Evolutionary conservation across 2,797 vertebrate genomes (phyloP).

Genomic region (Yasuhikotakia modesta): DNA sequence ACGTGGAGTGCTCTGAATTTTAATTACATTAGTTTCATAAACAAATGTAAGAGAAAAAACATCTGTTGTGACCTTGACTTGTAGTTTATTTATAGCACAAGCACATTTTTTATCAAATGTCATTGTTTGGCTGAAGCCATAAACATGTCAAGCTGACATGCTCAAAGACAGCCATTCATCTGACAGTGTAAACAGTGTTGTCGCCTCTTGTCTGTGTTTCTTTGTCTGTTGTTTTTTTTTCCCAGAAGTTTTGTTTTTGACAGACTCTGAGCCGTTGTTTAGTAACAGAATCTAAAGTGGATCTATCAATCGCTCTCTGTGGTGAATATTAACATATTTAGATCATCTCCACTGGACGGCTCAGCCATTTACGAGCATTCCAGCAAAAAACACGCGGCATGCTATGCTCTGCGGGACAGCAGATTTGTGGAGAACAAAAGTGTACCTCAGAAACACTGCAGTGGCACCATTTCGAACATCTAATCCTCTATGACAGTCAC

Average conservation of each 20-base stretch:
- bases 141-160: conserved; percentile 50
- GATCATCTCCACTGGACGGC: conserved; percentile 16
- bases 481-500: conserved; percentile 43
- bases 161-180: conserved; percentile 47
- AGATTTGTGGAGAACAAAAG: conserved; percentile 32
- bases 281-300: conserved; percentile 6
- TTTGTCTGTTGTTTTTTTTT: conserved; percentile 16
- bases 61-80: conserved; percentile 36
- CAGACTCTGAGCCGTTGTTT: conserved; percentile 26
- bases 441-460: conserved; percentile 19
- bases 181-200: conserved; percentile 44
- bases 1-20: not conserved
- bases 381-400: not conserved
- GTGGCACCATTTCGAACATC: conserved; percentile 29
- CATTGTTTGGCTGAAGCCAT: conserved; percentile 41
- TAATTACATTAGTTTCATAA: conserved; percentile 32
- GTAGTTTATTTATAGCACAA: conserved; percentile 55
- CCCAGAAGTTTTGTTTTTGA: conserved; percentile 45
- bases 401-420: not conserved
- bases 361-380: not conserved
- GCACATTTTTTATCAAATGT: conserved; percentile 45
- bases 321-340: conserved; percentile 22
- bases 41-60: conserved; percentile 13
- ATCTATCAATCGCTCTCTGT: conserved; percentile 15
- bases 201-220: conserved; percentile 43